Evolutionary conservation across 2,797 vertebrate genomes (phyloP), one percentile per base, ranked within the genome.

Genomic region (Cephalopachus bancanus): DNA sequence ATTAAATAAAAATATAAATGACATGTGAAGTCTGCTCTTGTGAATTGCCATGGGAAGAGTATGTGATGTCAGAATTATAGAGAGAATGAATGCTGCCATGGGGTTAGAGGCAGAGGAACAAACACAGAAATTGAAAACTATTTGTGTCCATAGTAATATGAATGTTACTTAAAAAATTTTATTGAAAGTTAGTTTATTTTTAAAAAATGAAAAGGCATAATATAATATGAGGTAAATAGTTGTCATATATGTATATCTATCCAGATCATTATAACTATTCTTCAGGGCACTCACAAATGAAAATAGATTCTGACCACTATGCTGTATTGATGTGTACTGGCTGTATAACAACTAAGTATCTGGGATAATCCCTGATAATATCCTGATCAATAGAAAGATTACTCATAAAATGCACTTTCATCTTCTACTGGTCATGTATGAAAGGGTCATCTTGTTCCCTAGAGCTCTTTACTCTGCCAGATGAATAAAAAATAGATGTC

Each of bases 381-480:
- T 67, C 8, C 16, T 75, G 57, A 88, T 93, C 72, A 92, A 85
- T 71, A 83, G 53, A 76, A 49, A 95, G 19, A 75, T 85, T 71
- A 83, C 44, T 92, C 59, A 78, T n/a, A 89, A 76, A 88, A 83
- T 76, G 19, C 59, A 65, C 83, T 92, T 91, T 65, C 59, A 69
- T 91, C 74, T 93, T 88, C 22, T 79, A 71, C 44, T 57, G 84
- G 59, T 76, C 81, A 67, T 72, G n/a, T 49, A 80, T 86, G 20
- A 89, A 96, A 93, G 95, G 79, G 85, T 96, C 92, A 75, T 91
- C 89, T 95, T 92, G 37, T 83, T 95, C 95, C 59, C 80, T 7
- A 69, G 83, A 95, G 83, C n/a, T 93, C 71, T 92, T 91, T 83
- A 62, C 17, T 19, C 49, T 81, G 17, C 49, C 80, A 91, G 60